Conservation (phyloP, 2,888 invertebrate genomes). For the Drosophila subsilvestris region DNA sequence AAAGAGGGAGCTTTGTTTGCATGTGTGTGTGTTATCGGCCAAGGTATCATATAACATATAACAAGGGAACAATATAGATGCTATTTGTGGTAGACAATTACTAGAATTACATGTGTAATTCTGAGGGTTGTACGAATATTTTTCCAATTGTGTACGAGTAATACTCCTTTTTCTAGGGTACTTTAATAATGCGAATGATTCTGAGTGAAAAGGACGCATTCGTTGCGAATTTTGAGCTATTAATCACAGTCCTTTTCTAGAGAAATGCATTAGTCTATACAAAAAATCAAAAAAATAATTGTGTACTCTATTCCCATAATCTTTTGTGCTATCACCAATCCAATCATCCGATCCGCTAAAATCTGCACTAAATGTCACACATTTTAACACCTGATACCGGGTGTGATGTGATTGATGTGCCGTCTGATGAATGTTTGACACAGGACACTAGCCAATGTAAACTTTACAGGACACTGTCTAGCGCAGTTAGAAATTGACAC, state of each 20-base stretch:
- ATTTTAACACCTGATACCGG: neutral
- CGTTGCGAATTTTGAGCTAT: too few species aligned
- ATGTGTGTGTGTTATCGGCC: neutral
- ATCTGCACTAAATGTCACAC: neutral
- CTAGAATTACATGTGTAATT: neutral
- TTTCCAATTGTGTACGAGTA: too few species aligned
- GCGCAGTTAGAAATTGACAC: neutral
- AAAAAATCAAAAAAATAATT: too few species aligned
- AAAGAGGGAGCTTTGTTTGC: neutral
- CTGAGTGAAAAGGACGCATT: too few species aligned
- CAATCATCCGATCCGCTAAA: neutral
- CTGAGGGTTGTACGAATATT: too few species aligned
- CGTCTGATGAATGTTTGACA: neutral
- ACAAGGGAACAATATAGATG: neutral
- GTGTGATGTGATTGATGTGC: neutral
- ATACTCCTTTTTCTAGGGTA: neutral
- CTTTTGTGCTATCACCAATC: neutral
- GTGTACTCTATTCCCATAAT: neutral
- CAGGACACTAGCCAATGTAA: neutral
- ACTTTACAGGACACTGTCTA: neutral
- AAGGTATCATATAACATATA: neutral
- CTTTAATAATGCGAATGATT: neutral
- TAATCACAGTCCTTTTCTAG: too few species aligned
- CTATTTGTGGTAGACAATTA: neutral
- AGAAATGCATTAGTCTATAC: too few species aligned